Base-by-base conservation (phyloP, 1,140 invertebrate species). In the Drosophila oshimai region DNA sequence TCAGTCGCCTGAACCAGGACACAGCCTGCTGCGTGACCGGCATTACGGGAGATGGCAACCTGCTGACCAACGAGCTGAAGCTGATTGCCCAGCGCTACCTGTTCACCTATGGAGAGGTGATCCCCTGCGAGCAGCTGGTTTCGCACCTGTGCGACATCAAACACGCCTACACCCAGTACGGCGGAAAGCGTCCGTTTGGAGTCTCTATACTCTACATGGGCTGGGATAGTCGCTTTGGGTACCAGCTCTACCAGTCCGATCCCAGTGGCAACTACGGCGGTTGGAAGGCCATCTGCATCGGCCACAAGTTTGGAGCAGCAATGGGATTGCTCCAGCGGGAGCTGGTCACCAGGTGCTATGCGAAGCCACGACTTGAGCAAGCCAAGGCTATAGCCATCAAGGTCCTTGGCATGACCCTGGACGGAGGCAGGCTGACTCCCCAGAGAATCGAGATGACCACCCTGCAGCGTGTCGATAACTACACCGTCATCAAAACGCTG, bases 251-350 rank as follows among this genome's bases (percentile, higher is more conserved):
- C 91, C 98, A 99, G 87, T 99, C 98, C 18, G 99, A 99, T 93
- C 99, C 99, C 6, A 99, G 98, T 92, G 99, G 99, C 41, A 99
- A 99, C 92, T 99, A 99, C 92, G 97, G 97, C 74, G 99, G 99
- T 1, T 99, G 99, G 99, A 99, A 99, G 92, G 98, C 98, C 1
- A 99, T 98, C 12, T 99, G 99, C 91, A 99, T 99, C 91, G 99
- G 99, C 41, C 99, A 99, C 89, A 99, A 99, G 91, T 98, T 97
- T 91, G 96, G 97, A 54, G 96, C 98, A 74, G 98, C 98, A 15
- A 95, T 99, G 20, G 99, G 98, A 0, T 97, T 97, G 91, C 92
- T 99, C 58, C 99, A 99, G 91, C 98, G 99, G 90, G 98, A 99
- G 90, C 98, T 99, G 88, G 98, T 98, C 91, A 97, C 98, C 91